phyloP scores from a whole-genome alignment of 2,888 invertebrate genomes.

The Mylabris sibirica region DNA sequence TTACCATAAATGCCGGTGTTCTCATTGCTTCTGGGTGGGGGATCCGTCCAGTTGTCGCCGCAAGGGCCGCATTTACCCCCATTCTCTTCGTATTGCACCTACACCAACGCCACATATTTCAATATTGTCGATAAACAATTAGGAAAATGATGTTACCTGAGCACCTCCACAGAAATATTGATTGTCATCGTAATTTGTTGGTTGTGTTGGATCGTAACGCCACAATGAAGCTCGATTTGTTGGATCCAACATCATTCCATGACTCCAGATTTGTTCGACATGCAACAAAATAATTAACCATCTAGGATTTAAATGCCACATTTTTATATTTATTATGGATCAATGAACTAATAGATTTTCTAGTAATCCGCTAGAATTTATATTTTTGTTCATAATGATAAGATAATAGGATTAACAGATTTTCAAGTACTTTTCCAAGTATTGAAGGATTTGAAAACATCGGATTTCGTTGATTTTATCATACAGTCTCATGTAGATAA shows the following conservation, averaged over 20 bases:
- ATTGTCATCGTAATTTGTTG: constrained; percentile 63
- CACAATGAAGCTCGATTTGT: constrained; percentile 63
- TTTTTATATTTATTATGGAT: neutral
- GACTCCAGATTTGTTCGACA: constrained; percentile 48
- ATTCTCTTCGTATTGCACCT: constrained; percentile 59
- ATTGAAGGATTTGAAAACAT: neutral
- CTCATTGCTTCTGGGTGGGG: constrained; percentile 64
- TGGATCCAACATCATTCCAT: constrained; percentile 64
- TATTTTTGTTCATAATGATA: neutral
- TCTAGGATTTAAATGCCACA: neutral
- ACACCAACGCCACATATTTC: too few relatives aligned
- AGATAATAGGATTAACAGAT: neutral
- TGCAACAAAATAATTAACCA: neutral
- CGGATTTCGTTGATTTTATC: neutral
- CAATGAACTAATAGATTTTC: neutral
- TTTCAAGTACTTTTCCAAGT: neutral
- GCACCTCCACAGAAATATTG: constrained; percentile 63
- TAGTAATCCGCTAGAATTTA: neutral
- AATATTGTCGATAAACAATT: too few relatives aligned
- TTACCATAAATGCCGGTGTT: constrained; percentile 63
- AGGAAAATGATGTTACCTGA: constrained; percentile 47
- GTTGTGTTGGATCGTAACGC: constrained; percentile 59
- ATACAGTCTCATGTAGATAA: too few relatives aligned
- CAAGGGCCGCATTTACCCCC: constrained; percentile 65
- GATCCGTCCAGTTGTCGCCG: constrained; percentile 62